These are phyloP conservation scores for Protomyctophum bolini DNA, from an alignment of 2,113 vertebrate species.

Conservation along the genomic window DNA sequence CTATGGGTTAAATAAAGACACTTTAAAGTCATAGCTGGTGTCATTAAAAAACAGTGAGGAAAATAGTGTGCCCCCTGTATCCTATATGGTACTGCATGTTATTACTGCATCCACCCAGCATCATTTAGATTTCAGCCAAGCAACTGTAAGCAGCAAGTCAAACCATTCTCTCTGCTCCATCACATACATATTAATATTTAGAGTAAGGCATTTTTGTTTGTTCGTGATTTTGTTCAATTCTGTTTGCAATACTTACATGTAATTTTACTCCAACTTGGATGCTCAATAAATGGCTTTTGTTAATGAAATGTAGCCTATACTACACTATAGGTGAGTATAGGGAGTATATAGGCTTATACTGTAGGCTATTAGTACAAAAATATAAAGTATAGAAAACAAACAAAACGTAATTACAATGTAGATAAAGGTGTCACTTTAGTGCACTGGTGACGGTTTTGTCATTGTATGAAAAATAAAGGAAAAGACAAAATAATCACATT, in stretches of 20 bases:
- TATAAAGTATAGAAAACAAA: too few species aligned
- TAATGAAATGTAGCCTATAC: too few species aligned
- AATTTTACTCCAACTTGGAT: constrained; percentile 18
- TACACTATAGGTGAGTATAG: too few species aligned
- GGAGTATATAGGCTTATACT: too few species aligned
- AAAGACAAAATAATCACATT: too few species aligned
- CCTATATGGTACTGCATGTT: constrained; percentile 33
- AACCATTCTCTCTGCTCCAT: background rate
- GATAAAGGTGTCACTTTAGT: too few species aligned
- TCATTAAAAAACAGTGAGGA: constrained; percentile 14
- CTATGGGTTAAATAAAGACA: background rate
- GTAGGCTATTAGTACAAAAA: too few species aligned
- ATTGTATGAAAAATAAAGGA: too few species aligned
- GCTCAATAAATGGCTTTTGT: too few species aligned
- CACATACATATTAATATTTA: background rate
- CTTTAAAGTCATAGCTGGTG: background rate
- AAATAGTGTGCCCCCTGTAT: constrained; percentile 23
- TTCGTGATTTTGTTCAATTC: background rate
- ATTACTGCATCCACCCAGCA: background rate
- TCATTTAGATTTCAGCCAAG: constrained; percentile 26
- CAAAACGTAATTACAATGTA: too few species aligned
- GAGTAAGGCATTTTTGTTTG: background rate
- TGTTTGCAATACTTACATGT: background rate
- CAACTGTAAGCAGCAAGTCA: constrained; percentile 12
- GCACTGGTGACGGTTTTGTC: too few species aligned